These are phyloP conservation scores for Halcyon smyrnensis DNA, from an alignment of 2,797 vertebrate genomes.

Conservation along the genomic window DNA sequence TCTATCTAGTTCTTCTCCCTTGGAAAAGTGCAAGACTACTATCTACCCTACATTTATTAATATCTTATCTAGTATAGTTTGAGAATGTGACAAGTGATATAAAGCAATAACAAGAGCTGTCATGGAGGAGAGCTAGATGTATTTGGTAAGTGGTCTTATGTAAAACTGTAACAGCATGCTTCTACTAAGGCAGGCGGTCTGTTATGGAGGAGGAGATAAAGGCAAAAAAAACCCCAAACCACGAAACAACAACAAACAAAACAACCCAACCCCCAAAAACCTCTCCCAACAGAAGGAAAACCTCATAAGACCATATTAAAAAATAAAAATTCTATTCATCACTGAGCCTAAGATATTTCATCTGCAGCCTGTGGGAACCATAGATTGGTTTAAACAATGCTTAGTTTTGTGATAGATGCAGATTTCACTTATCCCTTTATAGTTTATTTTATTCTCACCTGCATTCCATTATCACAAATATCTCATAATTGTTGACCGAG, in stretches of 20 bases:
- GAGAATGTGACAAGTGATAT: neutral
- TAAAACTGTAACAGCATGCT: neutral
- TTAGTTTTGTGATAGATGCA: neutral
- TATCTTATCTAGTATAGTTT: neutral
- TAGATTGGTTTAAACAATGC: neutral
- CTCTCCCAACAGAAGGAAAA: neutral
- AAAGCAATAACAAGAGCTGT: neutral
- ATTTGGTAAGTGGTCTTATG: neutral
- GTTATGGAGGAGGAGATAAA: neutral
- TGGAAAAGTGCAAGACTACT: neutral
- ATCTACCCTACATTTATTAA: neutral
- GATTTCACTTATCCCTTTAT: neutral
- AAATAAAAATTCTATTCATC: neutral
- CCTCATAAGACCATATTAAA: neutral
- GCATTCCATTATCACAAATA: neutral
- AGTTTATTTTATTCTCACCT: neutral
- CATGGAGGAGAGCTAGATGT: neutral
- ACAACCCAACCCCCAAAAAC: neutral
- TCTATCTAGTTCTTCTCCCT: neutral
- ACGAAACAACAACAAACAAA: neutral
- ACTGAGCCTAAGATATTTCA: neutral
- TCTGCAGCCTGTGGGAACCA: neutral
- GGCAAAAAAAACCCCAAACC: fast-evolving
- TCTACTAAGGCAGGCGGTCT: neutral
- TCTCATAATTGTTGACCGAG: neutral